Conservation (phyloP, 2,797 vertebrate species). For the Spinibarbus caldwelli region DNA sequence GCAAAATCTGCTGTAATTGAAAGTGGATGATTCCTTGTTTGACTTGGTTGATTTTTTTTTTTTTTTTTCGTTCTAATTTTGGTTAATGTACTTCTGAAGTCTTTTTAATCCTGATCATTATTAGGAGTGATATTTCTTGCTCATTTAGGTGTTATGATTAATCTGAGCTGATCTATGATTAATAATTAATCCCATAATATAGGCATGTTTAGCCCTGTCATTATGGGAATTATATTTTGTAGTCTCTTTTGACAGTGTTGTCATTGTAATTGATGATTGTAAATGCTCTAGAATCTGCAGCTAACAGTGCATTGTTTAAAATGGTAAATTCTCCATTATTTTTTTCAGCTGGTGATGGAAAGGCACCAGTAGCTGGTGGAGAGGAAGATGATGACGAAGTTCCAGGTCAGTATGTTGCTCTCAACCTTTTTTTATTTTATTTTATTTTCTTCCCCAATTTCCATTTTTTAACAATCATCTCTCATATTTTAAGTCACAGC, state of each 20-base stretch:
- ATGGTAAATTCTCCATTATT: constrained; percentile 52
- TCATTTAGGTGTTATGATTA: not conserved
- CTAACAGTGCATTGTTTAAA: not conserved
- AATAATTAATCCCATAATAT: not conserved
- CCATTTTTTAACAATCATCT: not conserved
- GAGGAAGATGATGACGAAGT: constrained; percentile 98
- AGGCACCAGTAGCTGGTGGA: constrained; percentile 92
- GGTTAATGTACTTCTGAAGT: not conserved
- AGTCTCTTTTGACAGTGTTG: not conserved
- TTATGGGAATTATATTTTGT: not conserved
- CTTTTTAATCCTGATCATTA: not conserved
- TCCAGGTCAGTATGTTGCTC: constrained; percentile 83
- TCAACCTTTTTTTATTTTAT: no score
- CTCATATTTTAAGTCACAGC: not conserved
- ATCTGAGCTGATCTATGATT: not conserved
- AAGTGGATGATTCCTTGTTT: not conserved
- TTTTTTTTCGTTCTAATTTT: no score
- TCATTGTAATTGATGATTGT: not conserved
- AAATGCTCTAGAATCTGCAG: not conserved
- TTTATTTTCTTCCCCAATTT: not conserved
- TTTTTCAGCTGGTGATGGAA: constrained; percentile 89
- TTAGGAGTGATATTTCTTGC: not conserved
- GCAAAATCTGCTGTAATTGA: not conserved
- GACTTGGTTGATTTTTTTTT: not conserved
- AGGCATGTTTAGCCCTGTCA: not conserved